Evolutionary conservation across 2,797 vertebrate species (phyloP), one percentile per base, ranked within the genome.

Genomic region (Podargus strigoides): DNA sequence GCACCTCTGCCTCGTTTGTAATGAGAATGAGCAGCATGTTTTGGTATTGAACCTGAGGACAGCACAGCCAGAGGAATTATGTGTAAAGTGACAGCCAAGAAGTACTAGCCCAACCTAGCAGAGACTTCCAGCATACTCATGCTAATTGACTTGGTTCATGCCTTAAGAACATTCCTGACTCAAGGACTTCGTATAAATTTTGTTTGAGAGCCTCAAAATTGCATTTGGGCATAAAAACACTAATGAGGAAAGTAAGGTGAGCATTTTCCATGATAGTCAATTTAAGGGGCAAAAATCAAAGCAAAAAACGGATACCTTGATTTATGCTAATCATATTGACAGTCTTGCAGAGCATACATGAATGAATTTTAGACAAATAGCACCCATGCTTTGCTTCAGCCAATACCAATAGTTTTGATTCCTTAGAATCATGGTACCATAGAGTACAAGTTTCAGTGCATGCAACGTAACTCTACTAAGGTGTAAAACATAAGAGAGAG

Each of bases 41-140:
- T 85, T 55, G 13, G 11, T 73, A n/a, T 12, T n/a, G 44, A 85
- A 79, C 21, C 18, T 0, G 0, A 26, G 7, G 42, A 46, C 16
- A 24, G 24, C 12, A 64, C 34, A 89, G 32, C 6, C 66, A 47
- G 23, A 64, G 15, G 14, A 64, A 14, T 49, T 74, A 3, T 53
- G 12, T 58, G 32, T 27, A 64, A 60, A 41, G 36, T 15, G 12
- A 72, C 7, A 44, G n/a, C 36, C 53, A 41, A n/a, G 52, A 74
- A 66, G 9, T 30, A 1, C 39, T 64, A 60, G 28, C 5, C 21
- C 42, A 72, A 12, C 6, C 21, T 14, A 74, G 39, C 15, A 70
- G 46, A 74, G 36, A n/a, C 47, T 77, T 83, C 22, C 18, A 59
- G 14, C 9, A 16, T 13, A n/a, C 12, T 37, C 46, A 60, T 27